Conservation (phyloP, 2,797 vertebrate species). For the Odontamblyopus rebecca region DNA sequence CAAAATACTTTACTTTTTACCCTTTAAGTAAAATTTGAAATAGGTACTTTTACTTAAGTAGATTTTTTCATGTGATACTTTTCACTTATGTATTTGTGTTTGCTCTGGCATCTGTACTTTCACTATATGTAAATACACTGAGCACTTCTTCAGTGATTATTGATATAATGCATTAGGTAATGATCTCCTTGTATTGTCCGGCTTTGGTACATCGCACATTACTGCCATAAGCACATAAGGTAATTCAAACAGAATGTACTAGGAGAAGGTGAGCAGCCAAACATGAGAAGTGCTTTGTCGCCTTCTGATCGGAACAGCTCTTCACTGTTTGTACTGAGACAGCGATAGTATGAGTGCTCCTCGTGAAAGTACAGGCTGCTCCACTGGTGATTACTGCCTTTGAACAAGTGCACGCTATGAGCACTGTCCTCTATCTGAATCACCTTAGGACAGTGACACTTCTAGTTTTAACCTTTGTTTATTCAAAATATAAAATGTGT, state of each 20-base stretch:
- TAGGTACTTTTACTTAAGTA: no score
- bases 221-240: constrained; percentile 16
- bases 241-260: background rate
- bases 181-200: background rate
- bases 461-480: background rate
- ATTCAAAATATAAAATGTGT: background rate
- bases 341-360: background rate
- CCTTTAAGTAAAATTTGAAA: no score
- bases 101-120: no score
- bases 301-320: constrained; percentile 3
- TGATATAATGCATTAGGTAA: no score
- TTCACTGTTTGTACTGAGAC: background rate
- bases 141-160: no score
- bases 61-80: no score
- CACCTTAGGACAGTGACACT: background rate
- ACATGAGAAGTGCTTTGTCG: background rate
- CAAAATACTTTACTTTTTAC: no score
- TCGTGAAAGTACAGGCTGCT: background rate
- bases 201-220: background rate
- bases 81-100: no score
- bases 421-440: background rate
- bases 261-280: background rate
- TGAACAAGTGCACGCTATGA: background rate
- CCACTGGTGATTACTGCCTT: background rate
- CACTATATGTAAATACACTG: no score